Base-by-base conservation (phyloP, 2,888 invertebrate genomes). In the Lasioglossum vierecki region DNA sequence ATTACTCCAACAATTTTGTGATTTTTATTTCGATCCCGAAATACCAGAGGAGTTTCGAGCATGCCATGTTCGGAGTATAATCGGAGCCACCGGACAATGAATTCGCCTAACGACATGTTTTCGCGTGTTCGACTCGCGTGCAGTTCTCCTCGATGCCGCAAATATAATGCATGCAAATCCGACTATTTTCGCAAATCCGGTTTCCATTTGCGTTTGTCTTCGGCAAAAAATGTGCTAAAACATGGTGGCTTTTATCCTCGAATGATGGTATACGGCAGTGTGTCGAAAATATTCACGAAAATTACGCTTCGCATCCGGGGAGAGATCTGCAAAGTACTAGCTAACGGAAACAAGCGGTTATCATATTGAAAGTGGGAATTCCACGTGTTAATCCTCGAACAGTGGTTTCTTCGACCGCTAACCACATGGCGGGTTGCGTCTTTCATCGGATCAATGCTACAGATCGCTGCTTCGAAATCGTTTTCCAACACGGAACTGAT, bases 181-280 rank as follows among this genome's bases (percentile, higher is more conserved):
- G 76, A n/a, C 60, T 53, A 71, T 53, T 75, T 82, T 75, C 26
- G 76, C 83, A 76, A 86, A 82, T 76, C 53, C 49, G 75, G 79
- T 77, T 82, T 76, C 53, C 82, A 70, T 90, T 88, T 88, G 66
- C 41, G 44, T 78, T 22, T 71, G 60, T 82, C 76, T 60, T 68
- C 35, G 41, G 22, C 9, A 46, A 83, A 82, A 87, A 86, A 89
- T 41, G 91, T 91, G 91, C 90, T 91, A 90, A 91, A 90, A 91
- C 82, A 73, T 74, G 80, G 80, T 73, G 63, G 70, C 82, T 83
- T 74, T 72, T 72, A n/a, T 72, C 75, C 80, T 79, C 39, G 79
- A 68, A 63, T 78, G 79, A 84, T 68, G 72, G 84, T 79, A 39
- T 49, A 30, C 74, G 35, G 63, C 30, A 15, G 41, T 49, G 63